Conservation (phyloP, 2,113 vertebrate genomes). For the Phyllostomus hastatus region DNA sequence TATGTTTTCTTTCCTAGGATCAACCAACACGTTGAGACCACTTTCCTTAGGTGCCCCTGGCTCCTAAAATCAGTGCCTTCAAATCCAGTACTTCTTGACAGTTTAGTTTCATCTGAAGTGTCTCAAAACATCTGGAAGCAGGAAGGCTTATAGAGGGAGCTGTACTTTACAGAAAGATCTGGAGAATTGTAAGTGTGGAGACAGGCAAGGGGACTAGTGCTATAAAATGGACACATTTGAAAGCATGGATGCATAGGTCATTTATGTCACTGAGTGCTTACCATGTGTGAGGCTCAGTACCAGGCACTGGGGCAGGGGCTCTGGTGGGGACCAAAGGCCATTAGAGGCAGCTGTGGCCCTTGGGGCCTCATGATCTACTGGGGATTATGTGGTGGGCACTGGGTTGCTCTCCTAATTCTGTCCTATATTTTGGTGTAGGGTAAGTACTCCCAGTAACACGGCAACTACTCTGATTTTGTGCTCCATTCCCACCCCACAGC, state of each 20-base stretch:
- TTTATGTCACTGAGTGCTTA: background rate
- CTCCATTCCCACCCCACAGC: background rate
- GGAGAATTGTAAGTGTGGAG: background rate
- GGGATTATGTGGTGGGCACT: background rate
- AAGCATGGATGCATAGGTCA: background rate
- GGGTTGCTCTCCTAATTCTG: background rate
- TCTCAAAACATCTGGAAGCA: background rate
- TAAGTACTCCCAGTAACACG: background rate
- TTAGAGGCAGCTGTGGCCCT: background rate
- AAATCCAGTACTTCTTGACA: background rate
- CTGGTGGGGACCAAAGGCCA: background rate
- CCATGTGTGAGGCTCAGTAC: background rate
- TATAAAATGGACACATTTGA: background rate
- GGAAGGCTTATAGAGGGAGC: background rate
- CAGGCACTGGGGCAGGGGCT: too few species aligned
- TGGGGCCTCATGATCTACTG: background rate
- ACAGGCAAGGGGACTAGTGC: background rate
- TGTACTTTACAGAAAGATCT: background rate
- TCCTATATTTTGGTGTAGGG: fast-evolving
- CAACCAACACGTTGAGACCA: background rate
- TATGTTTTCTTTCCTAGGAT: background rate
- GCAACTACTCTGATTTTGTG: background rate
- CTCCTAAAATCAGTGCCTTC: background rate
- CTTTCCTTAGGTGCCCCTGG: background rate
- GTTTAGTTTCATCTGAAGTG: background rate